Base-by-base conservation (phyloP, 2,797 vertebrate species). In the Antrozous pallidus region DNA sequence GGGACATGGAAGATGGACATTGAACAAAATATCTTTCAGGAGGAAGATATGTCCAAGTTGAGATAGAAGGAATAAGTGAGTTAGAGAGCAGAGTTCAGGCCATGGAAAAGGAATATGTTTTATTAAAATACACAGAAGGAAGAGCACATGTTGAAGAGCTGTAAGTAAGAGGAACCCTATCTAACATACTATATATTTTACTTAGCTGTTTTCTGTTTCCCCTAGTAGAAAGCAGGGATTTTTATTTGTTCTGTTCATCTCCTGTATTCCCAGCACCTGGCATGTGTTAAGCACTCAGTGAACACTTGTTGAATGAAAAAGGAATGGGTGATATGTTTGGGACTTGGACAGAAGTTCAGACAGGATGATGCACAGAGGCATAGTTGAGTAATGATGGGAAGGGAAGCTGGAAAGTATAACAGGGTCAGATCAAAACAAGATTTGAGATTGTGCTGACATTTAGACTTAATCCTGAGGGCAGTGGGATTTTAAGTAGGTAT, bases 221-320 rank as follows among this genome's bases (percentile, higher is more conserved):
- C 69, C 20, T 56, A 3, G 58, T 70, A 78, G 49, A 87, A 70
- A 61, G 28, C 24, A 91, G 61, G 16, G 6, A 12, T 81, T 86
- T 71, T 71, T 31, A 33, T 58, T 75, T 90, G 77, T 45, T 92
- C 93, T 87, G 70, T n/a, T 83, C 67, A 86, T 85, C 45, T 63
- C 91, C 71, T 65, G n/a, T 63, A 49, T 75, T 69, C 17, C 33
- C 14, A 75, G 42, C 3, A 61, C 40, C 47, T 93, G 85, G 71
- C 67, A 63, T 1, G 22, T 51, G 28, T 26, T 45, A 80, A 93
- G 58, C 17, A 33, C 65, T 69, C 26, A n/a, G 1, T 79, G 56
- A 63, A 75, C 77, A 78, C 65, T 87, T 91, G 75, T 49, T 56
- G 36, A 80, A 83, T 91, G 88, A 74, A 84, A 83, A 58, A 80